phyloP scores from a whole-genome alignment of 2,797 vertebrate genomes.

The Calcarius lapponicus region DNA sequence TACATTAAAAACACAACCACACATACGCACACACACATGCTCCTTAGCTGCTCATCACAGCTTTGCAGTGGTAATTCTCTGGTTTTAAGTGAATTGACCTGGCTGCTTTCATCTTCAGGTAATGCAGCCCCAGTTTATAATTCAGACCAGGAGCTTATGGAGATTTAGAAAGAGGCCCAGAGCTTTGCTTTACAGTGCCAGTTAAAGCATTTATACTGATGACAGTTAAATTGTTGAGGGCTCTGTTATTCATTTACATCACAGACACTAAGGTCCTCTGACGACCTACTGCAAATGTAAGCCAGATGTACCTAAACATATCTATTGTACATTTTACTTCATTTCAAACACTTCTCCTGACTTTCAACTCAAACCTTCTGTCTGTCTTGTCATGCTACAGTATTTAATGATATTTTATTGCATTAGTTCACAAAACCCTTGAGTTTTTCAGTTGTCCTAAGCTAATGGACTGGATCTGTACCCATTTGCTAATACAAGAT shows the following conservation, averaged over 20 bases:
- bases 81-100: constrained; percentile 78
- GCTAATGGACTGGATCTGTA: constrained; percentile 78
- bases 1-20: background rate
- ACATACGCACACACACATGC: background rate
- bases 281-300: constrained; percentile 84
- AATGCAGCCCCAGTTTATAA: constrained; percentile 77
- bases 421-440: constrained; percentile 75
- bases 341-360: constrained; percentile 78
- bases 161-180: constrained; percentile 73
- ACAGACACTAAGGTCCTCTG: constrained; percentile 81
- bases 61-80: constrained; percentile 74
- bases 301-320: constrained; percentile 86
- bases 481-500: constrained; percentile 79
- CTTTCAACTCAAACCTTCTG: constrained; percentile 76
- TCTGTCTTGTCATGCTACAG: constrained; percentile 77
- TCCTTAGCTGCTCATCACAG: constrained; percentile 79
- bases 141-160: constrained; percentile 78
- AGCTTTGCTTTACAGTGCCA: constrained; percentile 72
- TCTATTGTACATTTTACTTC: constrained; percentile 75
- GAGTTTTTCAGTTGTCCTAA: constrained; percentile 75
- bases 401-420: constrained; percentile 83
- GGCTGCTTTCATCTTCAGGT: constrained; percentile 84
- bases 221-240: constrained; percentile 88
- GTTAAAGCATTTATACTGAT: constrained; percentile 82
- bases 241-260: constrained; percentile 91